phyloP scores from a whole-genome alignment of 2,888 invertebrate species.

The Hirtodrosophila confusa region DNA sequence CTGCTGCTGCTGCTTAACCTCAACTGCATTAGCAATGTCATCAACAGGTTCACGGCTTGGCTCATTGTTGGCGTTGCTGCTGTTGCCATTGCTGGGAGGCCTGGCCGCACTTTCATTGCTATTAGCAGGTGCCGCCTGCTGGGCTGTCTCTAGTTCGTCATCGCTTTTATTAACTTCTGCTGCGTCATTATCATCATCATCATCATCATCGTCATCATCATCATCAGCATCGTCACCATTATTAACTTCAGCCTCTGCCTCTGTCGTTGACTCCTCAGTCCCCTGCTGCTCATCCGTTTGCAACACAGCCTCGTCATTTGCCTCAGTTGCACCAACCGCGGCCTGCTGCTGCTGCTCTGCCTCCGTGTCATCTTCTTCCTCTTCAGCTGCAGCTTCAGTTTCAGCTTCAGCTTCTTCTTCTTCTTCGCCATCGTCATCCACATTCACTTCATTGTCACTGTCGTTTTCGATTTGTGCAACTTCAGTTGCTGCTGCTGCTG shows the following conservation, averaged over 20 bases:
- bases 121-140: slow-evolving; percentile 35
- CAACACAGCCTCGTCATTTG: slow-evolving; percentile 15
- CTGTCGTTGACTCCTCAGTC: slow-evolving; percentile 11
- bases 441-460: slow-evolving; percentile 66
- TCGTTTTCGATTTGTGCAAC: slow-evolving; percentile 51
- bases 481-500: slow-evolving; percentile 23
- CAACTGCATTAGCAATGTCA: slow-evolving; percentile 32
- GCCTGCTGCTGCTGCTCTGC: slow-evolving; percentile 11
- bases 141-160: slow-evolving; percentile 37
- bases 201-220: slow-evolving; percentile 1
- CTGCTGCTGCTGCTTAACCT: slow-evolving; percentile 15
- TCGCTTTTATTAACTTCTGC: slow-evolving; percentile 31
- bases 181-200: slow-evolving; percentile 28
- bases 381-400: neutral
- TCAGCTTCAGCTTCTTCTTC: slow-evolving; percentile 24
- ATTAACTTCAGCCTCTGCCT: slow-evolving; percentile 15
- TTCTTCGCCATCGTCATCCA: slow-evolving; percentile 53
- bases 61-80: slow-evolving; percentile 13
- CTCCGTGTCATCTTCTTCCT: slow-evolving; percentile 20
- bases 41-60: slow-evolving; percentile 44
- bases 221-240: slow-evolving; percentile 17
- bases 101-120: slow-evolving; percentile 45
- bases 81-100: slow-evolving; percentile 17
- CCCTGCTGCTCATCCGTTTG: slow-evolving; percentile 27
- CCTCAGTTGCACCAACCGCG: slow-evolving; percentile 1